Evolutionary conservation across 2,113 vertebrate genomes (phyloP), one percentile per base, ranked within the genome.

Genomic region (Marmota flaviventris): DNA sequence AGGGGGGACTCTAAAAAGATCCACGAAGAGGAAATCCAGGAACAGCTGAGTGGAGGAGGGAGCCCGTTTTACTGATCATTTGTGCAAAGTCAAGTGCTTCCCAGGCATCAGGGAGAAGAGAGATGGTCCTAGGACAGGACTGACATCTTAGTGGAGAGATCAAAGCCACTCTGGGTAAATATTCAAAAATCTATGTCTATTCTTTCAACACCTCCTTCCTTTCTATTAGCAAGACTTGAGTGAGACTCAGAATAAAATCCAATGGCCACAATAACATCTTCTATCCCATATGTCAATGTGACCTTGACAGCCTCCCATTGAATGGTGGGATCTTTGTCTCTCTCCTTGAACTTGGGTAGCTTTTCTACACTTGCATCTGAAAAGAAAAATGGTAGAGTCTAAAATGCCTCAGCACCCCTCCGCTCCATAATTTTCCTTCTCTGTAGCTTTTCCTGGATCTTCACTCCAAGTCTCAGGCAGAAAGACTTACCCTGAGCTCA

Each of bases 151-250:
- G 85, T 11, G 34, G 72, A 89, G 58, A 32, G 32, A 61, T 1
- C 9, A 48, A 89, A 89, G 45, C 39, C 20, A n/a, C 24, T 34
- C 56, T 42, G 39, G 56, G 34, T 42, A 92, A 73, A 82, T 14
- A 89, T 77, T 77, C 58, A 73, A 85, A 85, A 89, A 73, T 22
- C 20, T 32, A 25, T 16, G 37, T 4, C 56, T 94, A 45, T 77
- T 94, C 75, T 73, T 72, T 95, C 25, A 69, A 2, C 29, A 17
- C 53, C n/a, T 73, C 37, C 51, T 96, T 75, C n/a, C 34, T 90
- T 2, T 58, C 69, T 58, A 29, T 77, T 65, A 89, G 45, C 18
- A 88, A 94, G 89, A 73, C 53, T 67, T 81, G 29, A 51, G 3
- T 48, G 51, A 85, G 56, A 42, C 11, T 12, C n/a, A 70, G 63